Evolutionary conservation across 2,113 vertebrate genomes (phyloP), one percentile per base, ranked within the genome.

Genomic region (Lophochroa leadbeateri): DNA sequence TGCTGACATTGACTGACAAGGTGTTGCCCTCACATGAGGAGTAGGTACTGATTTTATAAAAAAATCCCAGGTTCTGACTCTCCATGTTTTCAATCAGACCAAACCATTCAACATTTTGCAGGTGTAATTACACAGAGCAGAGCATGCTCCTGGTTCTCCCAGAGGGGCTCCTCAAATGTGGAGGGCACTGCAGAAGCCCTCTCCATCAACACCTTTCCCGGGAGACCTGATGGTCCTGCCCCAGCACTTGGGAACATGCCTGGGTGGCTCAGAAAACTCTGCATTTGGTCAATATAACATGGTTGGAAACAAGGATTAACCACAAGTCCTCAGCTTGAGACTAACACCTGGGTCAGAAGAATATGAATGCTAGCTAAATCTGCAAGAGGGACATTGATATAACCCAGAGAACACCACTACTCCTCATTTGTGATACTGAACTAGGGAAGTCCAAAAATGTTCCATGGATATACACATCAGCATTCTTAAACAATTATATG

Each of bases 21-120:
- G 28, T 60, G 3, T 3, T 11, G 21, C 13, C 33, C 35, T 21
- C 43, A 25, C 9, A 21, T 1, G 1, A 23, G 3, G 8, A 1
- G 8, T 1, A 50, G 29, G 19, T 10, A 10, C 33, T 0, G 0
- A 50, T 60, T 74, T 28, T 33, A 33, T 15, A 24, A 24, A 49
- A 47, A 39, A 16, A 11, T 0, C 12, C 39, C 65, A 7, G 27
- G 43, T 72, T 57, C 71, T 20, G 12, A 31, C 44, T 33, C n/a
- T 49, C 15, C 9, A 39, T 13, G 9, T 9, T 55, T 37, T 57
- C 74, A 14, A 3, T 17, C 37, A 16, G 3, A 12, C 18, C 43
- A 17, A 4, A 27, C 5, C 6, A 24, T 29, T 35, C 49, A 17
- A 0, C 6, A 2, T 11, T 57, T 27, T 0, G 0, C 2, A n/a